Evolutionary conservation across 2,113 vertebrate species (phyloP), one percentile per base, ranked within the genome.

Genomic region (Macaca fascicularis): DNA sequence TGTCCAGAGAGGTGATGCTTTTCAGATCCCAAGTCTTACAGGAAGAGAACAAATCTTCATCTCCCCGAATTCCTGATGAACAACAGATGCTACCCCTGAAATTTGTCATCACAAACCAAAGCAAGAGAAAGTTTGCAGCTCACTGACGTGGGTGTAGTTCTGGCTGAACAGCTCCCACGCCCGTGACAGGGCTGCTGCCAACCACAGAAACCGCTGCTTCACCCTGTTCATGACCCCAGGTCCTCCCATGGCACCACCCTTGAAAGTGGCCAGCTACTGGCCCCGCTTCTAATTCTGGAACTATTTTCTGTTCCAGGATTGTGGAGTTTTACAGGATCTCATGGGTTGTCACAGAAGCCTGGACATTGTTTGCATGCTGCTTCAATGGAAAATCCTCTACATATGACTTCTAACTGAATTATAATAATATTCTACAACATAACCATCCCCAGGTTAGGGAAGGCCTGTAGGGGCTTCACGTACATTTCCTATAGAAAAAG

Each of bases 11-110:
- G 64, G 89, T 93, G 96, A 96, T 96, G 55, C 38, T 93, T 97
- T 80, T 97, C 94, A 94, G 95, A 97, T 70, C 91, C 72, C 13
- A 1, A 93, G n/a, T 67, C 27, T 86, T 82, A 94, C 74, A 96
- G 95, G 89, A 97, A 97, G 35, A 94, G 89, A 96, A 96, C 67
- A 97, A 80, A 69, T 94, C 70, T 96, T 48, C 86, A 52, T 89
- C 93, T 97, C 96, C 82, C 92, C 48, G 74, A 86, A 96, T 91
- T 93, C 55, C 79, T 97, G 96, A 97, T 97, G 86, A 97, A 97
- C 70, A 96, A 93, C 92, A 98, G 94, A 94, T 89, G 70, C 76
- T 82, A 74, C 70, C 67, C 57, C 70, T 97, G 80, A 97, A 92
- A 69, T 83, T 45, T 96, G 93, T 96, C 85, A 94, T 85, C 83